These are phyloP conservation scores for Oscheius sp. DNA, from an alignment of 2,888 invertebrate species.

Conservation along the genomic window DNA sequence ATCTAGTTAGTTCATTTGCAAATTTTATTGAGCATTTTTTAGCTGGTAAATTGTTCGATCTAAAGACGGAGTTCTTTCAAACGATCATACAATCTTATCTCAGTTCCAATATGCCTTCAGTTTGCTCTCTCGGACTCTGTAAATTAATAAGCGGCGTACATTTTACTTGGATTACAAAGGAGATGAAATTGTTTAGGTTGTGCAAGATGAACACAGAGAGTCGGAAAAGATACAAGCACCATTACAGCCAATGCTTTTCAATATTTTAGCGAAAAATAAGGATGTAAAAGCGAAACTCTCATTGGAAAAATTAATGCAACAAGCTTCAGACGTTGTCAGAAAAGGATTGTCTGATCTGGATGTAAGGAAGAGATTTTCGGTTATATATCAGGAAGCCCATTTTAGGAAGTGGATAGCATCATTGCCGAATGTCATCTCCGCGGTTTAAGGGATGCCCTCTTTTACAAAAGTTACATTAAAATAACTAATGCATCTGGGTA, in stretches of 20 bases:
- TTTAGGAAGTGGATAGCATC: background rate
- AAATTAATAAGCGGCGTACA: conserved; percentile 5
- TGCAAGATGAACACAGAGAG: background rate
- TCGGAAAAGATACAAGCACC: background rate
- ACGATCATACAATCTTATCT: conserved; percentile 1
- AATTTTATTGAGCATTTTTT: background rate
- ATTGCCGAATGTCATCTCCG: background rate
- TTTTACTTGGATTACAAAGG: background rate
- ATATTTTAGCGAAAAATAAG: conserved; percentile 3
- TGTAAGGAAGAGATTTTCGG: background rate
- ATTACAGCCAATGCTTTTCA: conserved; percentile 14
- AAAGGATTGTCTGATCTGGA: background rate
- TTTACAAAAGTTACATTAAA: background rate
- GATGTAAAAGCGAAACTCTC: conserved; percentile 6
- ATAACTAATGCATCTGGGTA: background rate
- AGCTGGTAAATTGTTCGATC: background rate
- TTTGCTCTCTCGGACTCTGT: conserved; percentile 2
- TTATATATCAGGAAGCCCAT: background rate
- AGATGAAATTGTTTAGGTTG: background rate
- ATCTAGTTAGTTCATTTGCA: background rate
- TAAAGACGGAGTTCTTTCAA: background rate
- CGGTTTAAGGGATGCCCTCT: background rate
- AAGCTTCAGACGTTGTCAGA: conserved; percentile 10
- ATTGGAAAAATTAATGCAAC: background rate
- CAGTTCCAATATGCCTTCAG: background rate